phyloP scores from a whole-genome alignment of 2,113 vertebrate genomes.

The Oryctolagus cuniculus region mOryCun1.1 NC_091434.1:92680501-92681000 shows the following conservation, averaged over 20 bases:
- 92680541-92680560: too few relatives aligned
- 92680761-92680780: conserved; percentile 13
- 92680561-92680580: too few relatives aligned
- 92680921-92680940: neutral
- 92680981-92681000: neutral
- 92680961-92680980: neutral
- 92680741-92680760: neutral
- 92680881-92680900: neutral
- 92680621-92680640: neutral
- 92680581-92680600: too few relatives aligned
- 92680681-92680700: neutral
- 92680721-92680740: neutral
- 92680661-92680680: neutral
- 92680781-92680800: conserved; percentile 12
- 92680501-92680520: too few relatives aligned
- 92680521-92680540: too few relatives aligned
- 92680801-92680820: neutral
- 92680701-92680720: neutral
- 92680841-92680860: conserved; percentile 26
- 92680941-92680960: neutral
- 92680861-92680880: neutral
- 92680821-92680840: neutral
- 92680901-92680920: neutral
- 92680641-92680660: neutral
- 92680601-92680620: neutral